A percentile compares a stretch with the other conserved stretches of the same genome.
phyloP scores from a whole-genome alignment of 2,113 vertebrate species.

The Mesoclemmys tuberculata region DNA sequence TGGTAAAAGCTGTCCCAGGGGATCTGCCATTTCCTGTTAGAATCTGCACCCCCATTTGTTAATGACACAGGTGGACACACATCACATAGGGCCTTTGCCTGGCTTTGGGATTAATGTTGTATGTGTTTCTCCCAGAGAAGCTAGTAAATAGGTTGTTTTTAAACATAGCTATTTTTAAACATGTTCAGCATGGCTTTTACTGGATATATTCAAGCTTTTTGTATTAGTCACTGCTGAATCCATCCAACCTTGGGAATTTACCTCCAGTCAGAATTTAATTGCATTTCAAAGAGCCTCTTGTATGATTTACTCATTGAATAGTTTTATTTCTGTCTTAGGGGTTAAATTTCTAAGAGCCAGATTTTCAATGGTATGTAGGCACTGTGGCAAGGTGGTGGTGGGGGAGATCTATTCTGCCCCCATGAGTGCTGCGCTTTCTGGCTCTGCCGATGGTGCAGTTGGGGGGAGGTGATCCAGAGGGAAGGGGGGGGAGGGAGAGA shows the following conservation, averaged over 20 bases:
- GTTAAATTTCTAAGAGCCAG: neutral
- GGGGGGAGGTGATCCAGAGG: too few species aligned
- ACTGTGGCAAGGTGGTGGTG: too few species aligned
- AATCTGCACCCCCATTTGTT: neutral
- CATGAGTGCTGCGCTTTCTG: too few species aligned
- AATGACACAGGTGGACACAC: neutral
- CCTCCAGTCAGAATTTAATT: neutral
- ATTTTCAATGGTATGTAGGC: neutral
- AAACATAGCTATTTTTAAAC: neutral
- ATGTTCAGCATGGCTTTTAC: neutral
- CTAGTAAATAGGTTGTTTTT: neutral
- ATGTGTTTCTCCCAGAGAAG: neutral
- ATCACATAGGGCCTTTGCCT: neutral
- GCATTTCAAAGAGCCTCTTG: neutral
- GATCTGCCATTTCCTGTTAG: neutral
- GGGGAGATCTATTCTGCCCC: too few species aligned
- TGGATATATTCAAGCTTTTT: neutral
- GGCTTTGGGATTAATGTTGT: neutral
- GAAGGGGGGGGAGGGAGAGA: too few species aligned
- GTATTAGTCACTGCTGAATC: neutral
- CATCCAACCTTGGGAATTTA: neutral
- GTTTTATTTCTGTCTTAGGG: neutral
- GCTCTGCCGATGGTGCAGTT: too few species aligned
- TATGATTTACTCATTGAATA: neutral
- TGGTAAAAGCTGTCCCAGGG: neutral